A percentile compares a stretch with the other conserved stretches of the same genome.
These are phyloP conservation scores for Procavia capensis DNA, from an alignment of 2,113 vertebrate genomes.

Conservation along the genomic window DNA sequence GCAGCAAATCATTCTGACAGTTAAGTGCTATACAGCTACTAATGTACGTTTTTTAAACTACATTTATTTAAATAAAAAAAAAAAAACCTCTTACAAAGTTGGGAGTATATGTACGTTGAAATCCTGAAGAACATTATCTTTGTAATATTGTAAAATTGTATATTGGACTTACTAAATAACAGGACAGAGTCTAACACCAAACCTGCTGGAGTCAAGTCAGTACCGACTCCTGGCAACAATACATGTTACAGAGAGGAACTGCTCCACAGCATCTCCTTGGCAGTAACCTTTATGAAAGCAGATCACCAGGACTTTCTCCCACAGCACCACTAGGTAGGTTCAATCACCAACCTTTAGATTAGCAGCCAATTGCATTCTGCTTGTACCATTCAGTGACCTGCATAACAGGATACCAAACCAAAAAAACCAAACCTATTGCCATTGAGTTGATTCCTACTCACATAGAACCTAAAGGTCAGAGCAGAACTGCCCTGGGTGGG, in stretches of 20 bases:
- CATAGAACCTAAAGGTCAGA: too few species aligned
- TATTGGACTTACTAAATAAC: constrained; percentile 13
- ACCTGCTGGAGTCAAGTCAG: not conserved
- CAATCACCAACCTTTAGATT: not conserved
- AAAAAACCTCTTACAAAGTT: not conserved
- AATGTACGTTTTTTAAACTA: constrained; percentile 63
- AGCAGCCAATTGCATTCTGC: too few species aligned
- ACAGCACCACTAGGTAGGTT: not conserved
- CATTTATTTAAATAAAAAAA: constrained; percentile 68
- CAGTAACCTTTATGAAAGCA: not conserved
- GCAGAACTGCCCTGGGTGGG: too few species aligned
- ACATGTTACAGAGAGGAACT: not conserved
- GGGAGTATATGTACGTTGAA: constrained; percentile 31
- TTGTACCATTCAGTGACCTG: too few species aligned
- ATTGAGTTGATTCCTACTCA: too few species aligned
- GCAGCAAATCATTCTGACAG: constrained; percentile 82
- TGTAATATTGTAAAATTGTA: constrained; percentile 57
- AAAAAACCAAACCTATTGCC: too few species aligned
- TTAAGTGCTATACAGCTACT: constrained; percentile 68
- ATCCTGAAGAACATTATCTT: not conserved
- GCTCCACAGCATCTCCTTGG: not conserved
- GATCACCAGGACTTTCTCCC: not conserved
- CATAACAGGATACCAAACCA: too few species aligned
- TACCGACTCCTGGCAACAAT: not conserved
- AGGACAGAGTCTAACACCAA: not conserved